Evolutionary conservation across 2,888 invertebrate species (phyloP), one percentile per base, ranked within the genome.

Genomic region (Acrocera orbiculus): DNA sequence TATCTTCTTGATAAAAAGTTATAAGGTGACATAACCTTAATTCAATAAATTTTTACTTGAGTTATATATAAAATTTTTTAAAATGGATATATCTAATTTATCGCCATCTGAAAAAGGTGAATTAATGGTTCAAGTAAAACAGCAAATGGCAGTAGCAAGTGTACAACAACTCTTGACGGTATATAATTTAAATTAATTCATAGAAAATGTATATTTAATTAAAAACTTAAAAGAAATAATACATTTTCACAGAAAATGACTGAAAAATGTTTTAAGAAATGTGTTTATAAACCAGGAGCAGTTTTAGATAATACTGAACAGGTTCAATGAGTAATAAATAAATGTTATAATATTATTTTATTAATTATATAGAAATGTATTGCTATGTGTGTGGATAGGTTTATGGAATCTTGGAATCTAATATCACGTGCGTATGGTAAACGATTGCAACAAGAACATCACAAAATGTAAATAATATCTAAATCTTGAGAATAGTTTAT

Each of bases 371-470:
- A 92, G 76, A 92, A 89, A 75, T 95, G 93, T 56, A 72, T 95
- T 46, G 85, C 89, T 1, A 90, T 92, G 85, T 95, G 95, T 58
- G 92, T 93, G 92, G 95, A 95, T 60, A 50, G 95, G 51, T 96
- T 87, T 66, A 86, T 93, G 83, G 95, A 96, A 52, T 75, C 90
- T 4, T 92, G 86, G 80, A 87, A 90, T 61, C 64, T 90, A 34
- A 87, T 95, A 9, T 86, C 89, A 9, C 76, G 79, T 59, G 76
- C 90, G 0, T 93, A 93, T 57, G 76, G 80, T 40, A 72, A 68
- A 55, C 71, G 93, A 52, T 67, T 95, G 47, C 82, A 87, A 54
- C 68, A 75, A 44, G 93, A 93, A 62, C 66, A 35, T 13, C 27
- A 13, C 10, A 17, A 39, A 13, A 40, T 42, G 39, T 39, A 40